A percentile compares a stretch with the other conserved stretches of the same genome.
These are phyloP conservation scores for Lissocephala sabroskyi DNA, from an alignment of 2,888 invertebrate genomes.

Conservation along the genomic window DNA sequence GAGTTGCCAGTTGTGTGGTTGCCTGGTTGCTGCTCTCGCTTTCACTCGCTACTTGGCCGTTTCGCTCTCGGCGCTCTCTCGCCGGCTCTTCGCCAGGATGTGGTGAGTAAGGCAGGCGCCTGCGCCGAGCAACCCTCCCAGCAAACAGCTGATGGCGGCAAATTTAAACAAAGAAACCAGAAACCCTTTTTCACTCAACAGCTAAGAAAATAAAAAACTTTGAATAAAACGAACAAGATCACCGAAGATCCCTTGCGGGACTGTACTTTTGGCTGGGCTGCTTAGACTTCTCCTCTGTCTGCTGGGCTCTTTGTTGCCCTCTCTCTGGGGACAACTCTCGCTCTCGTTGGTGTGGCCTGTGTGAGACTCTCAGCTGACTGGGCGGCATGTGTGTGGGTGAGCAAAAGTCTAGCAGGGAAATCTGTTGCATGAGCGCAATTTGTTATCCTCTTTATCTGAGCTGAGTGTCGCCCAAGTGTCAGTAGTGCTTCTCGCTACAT, in stretches of 20 bases:
- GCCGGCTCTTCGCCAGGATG: no score
- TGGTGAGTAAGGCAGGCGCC: constrained; percentile 41
- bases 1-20: constrained; percentile 3
- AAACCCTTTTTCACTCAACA: no score
- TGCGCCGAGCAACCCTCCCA: constrained; percentile 39
- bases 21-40: background rate
- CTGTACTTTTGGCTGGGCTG: no score
- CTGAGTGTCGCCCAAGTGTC: constrained; percentile 61
- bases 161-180: background rate
- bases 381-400: constrained; percentile 5
- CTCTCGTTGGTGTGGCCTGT: background rate
- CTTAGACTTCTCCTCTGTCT: constrained; percentile 5
- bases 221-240: no score
- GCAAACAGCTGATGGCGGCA: constrained; percentile 43
- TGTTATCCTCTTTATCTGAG: constrained; percentile 64
- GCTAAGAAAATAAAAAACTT: no score
- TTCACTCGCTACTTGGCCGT: background rate
- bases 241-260: no score
- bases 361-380: background rate
- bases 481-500: constrained; percentile 55
- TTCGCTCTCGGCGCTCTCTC: background rate
- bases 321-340: background rate
- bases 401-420: constrained; percentile 44
- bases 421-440: constrained; percentile 62
- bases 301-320: background rate